A percentile compares a stretch with the other conserved stretches of the same genome.
phyloP scores from a whole-genome alignment of 2,113 vertebrate species.

The Uria aalge region DNA sequence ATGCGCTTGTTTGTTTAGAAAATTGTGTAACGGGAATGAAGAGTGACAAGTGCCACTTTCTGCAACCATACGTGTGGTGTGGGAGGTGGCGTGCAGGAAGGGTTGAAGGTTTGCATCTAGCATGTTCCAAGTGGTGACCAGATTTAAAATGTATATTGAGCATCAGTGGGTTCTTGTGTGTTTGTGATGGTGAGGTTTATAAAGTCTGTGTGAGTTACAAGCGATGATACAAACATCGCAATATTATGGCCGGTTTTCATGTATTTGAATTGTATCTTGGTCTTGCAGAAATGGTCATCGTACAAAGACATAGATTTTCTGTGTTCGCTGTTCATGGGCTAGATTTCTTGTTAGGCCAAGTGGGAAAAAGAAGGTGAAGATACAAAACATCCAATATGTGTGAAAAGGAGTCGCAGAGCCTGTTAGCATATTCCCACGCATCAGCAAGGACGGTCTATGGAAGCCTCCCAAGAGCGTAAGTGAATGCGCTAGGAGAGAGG shows the following conservation, averaged over 20 bases:
- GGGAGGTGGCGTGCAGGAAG: not conserved
- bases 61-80: not conserved
- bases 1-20: not conserved
- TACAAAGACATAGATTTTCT: not conserved
- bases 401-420: not conserved
- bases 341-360: not conserved
- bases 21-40: not conserved
- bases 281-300: not conserved
- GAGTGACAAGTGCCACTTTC: not conserved
- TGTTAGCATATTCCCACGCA: rapidly evolving
- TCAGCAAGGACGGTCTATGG: not conserved
- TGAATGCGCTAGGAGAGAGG: not conserved
- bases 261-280: not conserved
- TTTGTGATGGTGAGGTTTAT: not conserved
- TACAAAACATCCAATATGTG: not conserved
- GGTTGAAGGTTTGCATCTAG: not conserved
- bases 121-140: rapidly evolving
- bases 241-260: not conserved
- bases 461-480: not conserved
- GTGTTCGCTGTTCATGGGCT: not conserved
- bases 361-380: not conserved
- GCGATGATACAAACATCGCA: rapidly evolving
- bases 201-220: not conserved
- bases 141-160: not conserved
- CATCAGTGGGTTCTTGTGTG: not conserved